Conservation (phyloP, 2,888 invertebrate genomes). For the Notodonta dromedarius region DNA sequence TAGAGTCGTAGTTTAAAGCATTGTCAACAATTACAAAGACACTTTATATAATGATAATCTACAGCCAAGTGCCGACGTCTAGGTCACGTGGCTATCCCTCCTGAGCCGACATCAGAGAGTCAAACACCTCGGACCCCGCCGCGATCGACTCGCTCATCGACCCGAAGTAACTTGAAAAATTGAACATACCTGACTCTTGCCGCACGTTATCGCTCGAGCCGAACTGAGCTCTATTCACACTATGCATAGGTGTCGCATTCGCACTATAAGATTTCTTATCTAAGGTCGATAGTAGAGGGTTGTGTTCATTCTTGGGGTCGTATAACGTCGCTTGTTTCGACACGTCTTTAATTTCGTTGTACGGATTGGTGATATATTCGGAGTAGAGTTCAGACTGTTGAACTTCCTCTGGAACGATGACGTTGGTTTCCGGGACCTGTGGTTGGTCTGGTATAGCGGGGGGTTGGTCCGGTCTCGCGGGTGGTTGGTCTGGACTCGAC, state of each 20-base stretch:
- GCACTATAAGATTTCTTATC: conserved; percentile 71
- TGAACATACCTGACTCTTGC: conserved; percentile 79
- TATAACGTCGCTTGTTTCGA: conserved; percentile 61
- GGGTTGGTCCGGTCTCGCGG: conserved; percentile 12
- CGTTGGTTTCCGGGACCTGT: neutral
- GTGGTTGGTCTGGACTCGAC: neutral
- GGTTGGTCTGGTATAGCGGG: conserved; percentile 29
- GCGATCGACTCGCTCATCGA: conserved; percentile 65
- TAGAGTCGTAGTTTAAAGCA: too few species aligned
- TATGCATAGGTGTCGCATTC: conserved; percentile 73
- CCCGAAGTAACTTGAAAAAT: conserved; percentile 87
- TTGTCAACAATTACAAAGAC: too few species aligned
- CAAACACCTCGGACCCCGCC: conserved; percentile 87
- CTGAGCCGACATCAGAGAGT: conserved; percentile 66
- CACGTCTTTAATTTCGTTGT: conserved; percentile 68
- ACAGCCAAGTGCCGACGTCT: conserved; percentile 72
- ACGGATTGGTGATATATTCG: conserved; percentile 84
- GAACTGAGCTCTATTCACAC: conserved; percentile 67
- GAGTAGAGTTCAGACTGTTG: conserved; percentile 74
- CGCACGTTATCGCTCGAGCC: conserved; percentile 74
- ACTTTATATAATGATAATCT: conserved; percentile 15
- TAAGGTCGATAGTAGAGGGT: conserved; percentile 41
- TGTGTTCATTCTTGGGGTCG: conserved; percentile 53
- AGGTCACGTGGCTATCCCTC: conserved; percentile 70
- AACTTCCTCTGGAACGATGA: conserved; percentile 34